phyloP scores from a whole-genome alignment of 2,797 vertebrate genomes.

The Gymnoscopelus braueri region DNA sequence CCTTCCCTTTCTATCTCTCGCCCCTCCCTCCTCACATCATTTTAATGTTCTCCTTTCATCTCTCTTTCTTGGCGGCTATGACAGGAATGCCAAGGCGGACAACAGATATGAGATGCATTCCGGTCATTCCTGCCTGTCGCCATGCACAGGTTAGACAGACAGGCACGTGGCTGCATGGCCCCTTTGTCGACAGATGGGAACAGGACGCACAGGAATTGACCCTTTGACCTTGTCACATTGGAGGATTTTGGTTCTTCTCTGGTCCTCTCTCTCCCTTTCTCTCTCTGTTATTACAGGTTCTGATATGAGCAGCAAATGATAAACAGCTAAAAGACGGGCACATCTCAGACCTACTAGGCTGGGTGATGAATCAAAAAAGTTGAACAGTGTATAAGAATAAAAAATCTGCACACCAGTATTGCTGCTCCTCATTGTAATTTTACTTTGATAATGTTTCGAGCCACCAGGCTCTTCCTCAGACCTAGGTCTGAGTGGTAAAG shows the following conservation, averaged over 20 bases:
- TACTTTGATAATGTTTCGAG: too few relatives aligned
- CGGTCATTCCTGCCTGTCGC: slow-evolving; percentile 26
- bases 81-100: slow-evolving; percentile 40
- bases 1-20: background rate
- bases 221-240: slow-evolving; percentile 19
- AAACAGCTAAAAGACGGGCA: too few relatives aligned
- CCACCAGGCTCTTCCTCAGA: too few relatives aligned
- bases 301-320: too few relatives aligned
- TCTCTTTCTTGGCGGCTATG: slow-evolving; percentile 16
- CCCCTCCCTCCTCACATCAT: slow-evolving; percentile 30
- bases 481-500: too few relatives aligned
- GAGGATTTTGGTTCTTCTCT: slow-evolving; percentile 28
- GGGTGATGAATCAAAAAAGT: too few relatives aligned
- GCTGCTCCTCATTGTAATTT: too few relatives aligned
- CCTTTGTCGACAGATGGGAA: slow-evolving; percentile 50
- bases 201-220: slow-evolving; percentile 32
- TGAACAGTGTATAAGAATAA: too few relatives aligned
- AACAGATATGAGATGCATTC: slow-evolving; percentile 49
- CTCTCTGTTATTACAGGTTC: background rate
- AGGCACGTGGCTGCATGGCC: slow-evolving; percentile 34
- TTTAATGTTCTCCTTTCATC: slow-evolving; percentile 41
- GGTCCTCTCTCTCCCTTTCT: background rate
- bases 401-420: too few relatives aligned
- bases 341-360: too few relatives aligned
- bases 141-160: slow-evolving; percentile 36